Conservation (phyloP, 2,888 invertebrate genomes). For the Phorcus lineatus region DNA sequence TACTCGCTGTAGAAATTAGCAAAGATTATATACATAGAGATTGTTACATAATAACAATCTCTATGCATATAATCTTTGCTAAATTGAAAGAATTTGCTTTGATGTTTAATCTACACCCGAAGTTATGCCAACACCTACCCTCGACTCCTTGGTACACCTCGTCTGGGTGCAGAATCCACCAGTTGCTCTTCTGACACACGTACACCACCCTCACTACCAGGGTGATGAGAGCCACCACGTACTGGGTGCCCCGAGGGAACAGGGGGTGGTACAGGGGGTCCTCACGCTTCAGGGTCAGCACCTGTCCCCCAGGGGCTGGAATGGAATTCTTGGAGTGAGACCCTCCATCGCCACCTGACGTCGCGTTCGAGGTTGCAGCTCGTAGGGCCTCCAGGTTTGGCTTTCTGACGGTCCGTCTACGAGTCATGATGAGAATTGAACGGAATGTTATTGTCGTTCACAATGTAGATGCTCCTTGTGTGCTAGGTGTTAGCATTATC, state of each 20-base stretch:
- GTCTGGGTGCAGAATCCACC: slow-evolving; percentile 71
- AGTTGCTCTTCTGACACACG: slow-evolving; percentile 53
- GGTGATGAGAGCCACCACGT: slow-evolving; percentile 51
- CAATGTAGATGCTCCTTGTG: no score
- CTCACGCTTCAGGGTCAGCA: neutral
- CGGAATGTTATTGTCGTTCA: no score
- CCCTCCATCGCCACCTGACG: neutral
- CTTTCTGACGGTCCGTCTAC: neutral
- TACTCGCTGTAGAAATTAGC: no score
- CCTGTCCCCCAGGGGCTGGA: neutral
- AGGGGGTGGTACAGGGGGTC: neutral
- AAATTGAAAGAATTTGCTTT: no score
- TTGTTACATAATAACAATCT: no score
- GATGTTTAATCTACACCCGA: no score
- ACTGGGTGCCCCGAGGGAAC: slow-evolving; percentile 51
- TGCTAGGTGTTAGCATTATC: no score
- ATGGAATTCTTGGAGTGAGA: neutral
- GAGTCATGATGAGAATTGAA: neutral
- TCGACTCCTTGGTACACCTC: slow-evolving; percentile 68
- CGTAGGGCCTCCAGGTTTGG: neutral
- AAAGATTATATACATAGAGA: no score
- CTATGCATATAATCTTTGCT: no score
- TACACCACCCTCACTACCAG: slow-evolving; percentile 49
- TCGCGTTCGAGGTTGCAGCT: neutral
- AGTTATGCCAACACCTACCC: slow-evolving; percentile 45